A percentile compares a stretch with the other conserved stretches of the same genome.
Conservation (phyloP, 2,888 invertebrate genomes). For the Alentia gelatinosa region DNA sequence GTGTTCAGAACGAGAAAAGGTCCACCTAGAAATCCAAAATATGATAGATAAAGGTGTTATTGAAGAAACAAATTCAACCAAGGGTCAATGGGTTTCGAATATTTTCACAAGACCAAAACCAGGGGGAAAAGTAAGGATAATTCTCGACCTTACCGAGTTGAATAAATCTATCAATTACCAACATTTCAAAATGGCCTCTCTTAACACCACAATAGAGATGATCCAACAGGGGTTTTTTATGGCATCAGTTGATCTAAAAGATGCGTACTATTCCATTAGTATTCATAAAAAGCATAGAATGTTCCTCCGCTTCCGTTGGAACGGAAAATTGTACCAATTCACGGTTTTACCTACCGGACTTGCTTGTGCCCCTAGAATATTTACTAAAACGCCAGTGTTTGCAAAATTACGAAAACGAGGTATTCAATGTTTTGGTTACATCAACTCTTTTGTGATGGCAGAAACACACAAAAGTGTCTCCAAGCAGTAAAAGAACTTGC, state of each 20-base stretch:
- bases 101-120: neutral
- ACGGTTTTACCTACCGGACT: neutral
- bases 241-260: neutral
- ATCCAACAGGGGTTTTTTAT: neutral
- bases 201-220: neutral
- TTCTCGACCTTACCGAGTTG: neutral
- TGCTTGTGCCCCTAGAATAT: neutral
- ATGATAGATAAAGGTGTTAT: neutral
- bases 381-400: neutral
- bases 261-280: neutral
- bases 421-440: neutral
- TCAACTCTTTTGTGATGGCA: neutral
- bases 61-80: neutral
- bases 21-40: neutral
- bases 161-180: neutral
- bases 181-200: constrained; percentile 1
- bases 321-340: neutral
- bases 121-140: neutral
- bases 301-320: neutral
- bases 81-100: neutral
- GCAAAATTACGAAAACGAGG: neutral
- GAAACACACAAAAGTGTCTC: neutral
- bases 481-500: neutral
- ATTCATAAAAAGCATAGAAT: neutral
- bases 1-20: neutral